Percentiles rank a stretch among this genome's conserved stretches.
Conservation (phyloP, 2,113 vertebrate genomes). For the Catharus fuscescens region DNA sequence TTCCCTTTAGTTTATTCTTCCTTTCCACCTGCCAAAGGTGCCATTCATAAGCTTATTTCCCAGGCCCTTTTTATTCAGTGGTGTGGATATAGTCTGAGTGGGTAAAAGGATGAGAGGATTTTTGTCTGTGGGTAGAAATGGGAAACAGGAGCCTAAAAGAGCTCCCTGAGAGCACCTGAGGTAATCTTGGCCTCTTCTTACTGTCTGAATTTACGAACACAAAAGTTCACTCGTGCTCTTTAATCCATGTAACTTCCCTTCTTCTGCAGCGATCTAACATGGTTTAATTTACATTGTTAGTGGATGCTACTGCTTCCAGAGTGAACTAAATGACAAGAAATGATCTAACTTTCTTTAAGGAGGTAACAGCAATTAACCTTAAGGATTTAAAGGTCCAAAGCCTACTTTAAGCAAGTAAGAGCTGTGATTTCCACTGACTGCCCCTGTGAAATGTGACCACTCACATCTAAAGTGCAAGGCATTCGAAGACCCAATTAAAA, state of each 20-base stretch:
- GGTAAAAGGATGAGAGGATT: not conserved
- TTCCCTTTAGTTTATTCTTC: not conserved
- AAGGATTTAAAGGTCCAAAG: not conserved
- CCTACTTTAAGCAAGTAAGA: not conserved
- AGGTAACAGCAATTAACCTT: not conserved
- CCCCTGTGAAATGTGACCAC: not conserved
- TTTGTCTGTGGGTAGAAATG: not conserved
- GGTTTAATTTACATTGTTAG: not conserved
- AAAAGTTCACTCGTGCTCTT: not conserved
- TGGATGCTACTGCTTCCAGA: not conserved
- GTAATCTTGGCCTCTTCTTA: not conserved
- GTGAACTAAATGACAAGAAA: not conserved
- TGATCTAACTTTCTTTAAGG: not conserved
- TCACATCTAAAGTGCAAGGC: not conserved
- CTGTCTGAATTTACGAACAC: not conserved
- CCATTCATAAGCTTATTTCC: not conserved
- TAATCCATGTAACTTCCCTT: not conserved
- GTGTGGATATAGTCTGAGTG: not conserved
- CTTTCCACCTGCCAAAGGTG: rapidly evolving
- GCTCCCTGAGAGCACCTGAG: not conserved
- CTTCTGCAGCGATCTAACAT: not conserved
- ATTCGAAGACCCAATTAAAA: not conserved
- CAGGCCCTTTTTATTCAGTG: not conserved
- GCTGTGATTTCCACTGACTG: not conserved
- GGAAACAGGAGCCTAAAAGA: not conserved